phyloP scores from a whole-genome alignment of 2,797 vertebrate species.

The Coreius guichenoti region DNA sequence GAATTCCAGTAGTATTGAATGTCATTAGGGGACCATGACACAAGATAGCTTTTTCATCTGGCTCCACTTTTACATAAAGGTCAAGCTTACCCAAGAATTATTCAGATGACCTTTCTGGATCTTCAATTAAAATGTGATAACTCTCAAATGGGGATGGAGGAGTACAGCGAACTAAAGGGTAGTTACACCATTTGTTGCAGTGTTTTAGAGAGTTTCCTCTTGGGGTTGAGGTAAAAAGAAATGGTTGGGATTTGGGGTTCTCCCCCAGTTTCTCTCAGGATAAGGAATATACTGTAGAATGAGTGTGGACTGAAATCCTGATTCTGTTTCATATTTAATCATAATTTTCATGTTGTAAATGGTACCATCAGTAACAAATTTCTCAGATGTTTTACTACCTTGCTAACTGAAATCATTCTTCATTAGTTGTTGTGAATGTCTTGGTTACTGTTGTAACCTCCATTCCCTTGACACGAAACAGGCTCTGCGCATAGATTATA shows the following conservation, averaged over 20 bases:
- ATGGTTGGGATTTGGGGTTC: not conserved
- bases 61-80: slow-evolving; percentile 70
- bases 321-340: not conserved
- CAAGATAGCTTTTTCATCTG: slow-evolving; percentile 52
- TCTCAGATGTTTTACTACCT: not conserved
- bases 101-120: slow-evolving; percentile 75
- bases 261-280: not conserved
- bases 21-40: slow-evolving; percentile 51
- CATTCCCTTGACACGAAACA: not conserved
- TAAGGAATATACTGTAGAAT: not conserved
- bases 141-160: slow-evolving; percentile 53
- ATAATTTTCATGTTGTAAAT: not conserved
- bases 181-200: slow-evolving; percentile 33
- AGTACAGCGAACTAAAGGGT: slow-evolving; percentile 22
- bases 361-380: not conserved
- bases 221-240: slow-evolving; percentile 5
- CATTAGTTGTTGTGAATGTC: not conserved
- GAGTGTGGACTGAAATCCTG: not conserved
- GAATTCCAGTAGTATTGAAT: slow-evolving; percentile 55
- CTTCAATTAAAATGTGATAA: slow-evolving; percentile 66
- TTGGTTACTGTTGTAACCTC: not conserved
- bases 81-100: slow-evolving; percentile 73
- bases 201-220: slow-evolving; percentile 22
- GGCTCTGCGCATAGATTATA: too few species aligned
- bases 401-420: not conserved